Percentiles rank a stretch among this genome's conserved stretches.
Evolutionary conservation across 2,113 vertebrate species (phyloP).

Genomic region (Oncorhynchus masou): DNA sequence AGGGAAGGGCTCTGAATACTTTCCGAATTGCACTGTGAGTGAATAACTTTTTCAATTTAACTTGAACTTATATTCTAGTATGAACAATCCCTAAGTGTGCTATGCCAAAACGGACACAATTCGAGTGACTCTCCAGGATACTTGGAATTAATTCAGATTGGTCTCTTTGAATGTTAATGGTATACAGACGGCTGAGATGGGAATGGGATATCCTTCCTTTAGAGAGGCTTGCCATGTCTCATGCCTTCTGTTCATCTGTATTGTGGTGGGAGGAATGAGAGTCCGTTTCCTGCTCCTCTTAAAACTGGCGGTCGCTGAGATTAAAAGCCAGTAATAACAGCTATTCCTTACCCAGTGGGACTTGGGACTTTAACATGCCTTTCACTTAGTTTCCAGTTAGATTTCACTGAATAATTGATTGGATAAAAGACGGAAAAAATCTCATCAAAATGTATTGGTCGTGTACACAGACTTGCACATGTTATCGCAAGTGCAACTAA

Average conservation of each 20-base stretch:
- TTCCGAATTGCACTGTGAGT: too few species aligned
- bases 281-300: conserved; percentile 31
- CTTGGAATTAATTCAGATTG: conserved; percentile 22
- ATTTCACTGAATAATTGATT: too few species aligned
- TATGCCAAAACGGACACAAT: conserved; percentile 32
- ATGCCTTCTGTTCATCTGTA: conserved; percentile 4
- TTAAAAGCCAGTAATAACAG: conserved; percentile 31
- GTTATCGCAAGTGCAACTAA: too few species aligned
- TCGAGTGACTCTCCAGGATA: conserved; percentile 39
- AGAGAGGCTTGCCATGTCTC: neutral
- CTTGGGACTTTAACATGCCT: conserved; percentile 8
- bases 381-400: too few species aligned
- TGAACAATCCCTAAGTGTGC: conserved; percentile 35
- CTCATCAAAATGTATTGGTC: too few species aligned
- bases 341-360: conserved; percentile 12
- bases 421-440: too few species aligned
- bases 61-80: conserved; percentile 45
- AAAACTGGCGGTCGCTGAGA: conserved; percentile 7
- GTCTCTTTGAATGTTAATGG: neutral
- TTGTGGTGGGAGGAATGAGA: conserved; percentile 11
- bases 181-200: neutral
- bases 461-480: too few species aligned
- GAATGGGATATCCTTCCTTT: neutral
- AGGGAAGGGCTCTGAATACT: too few species aligned
- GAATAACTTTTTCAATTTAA: conserved; percentile 16